These are phyloP conservation scores for Gobio gobio DNA, from an alignment of 2,113 vertebrate genomes.

Conservation along the genomic window DNA sequence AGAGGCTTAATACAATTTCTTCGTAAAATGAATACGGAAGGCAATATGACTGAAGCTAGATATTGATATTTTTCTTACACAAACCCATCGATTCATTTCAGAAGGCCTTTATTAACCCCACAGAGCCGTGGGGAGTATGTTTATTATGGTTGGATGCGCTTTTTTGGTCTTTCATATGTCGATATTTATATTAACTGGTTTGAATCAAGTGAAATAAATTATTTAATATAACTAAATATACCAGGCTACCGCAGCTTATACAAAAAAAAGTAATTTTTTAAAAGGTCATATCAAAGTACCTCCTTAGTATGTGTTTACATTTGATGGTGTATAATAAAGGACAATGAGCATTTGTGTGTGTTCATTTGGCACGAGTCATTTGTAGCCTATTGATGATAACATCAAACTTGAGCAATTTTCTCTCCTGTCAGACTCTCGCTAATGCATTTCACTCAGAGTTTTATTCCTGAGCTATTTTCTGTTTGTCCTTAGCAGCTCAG, in stretches of 20 bases:
- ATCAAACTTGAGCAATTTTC: neutral
- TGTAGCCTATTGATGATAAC: neutral
- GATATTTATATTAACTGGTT: neutral
- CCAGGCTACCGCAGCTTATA: no score
- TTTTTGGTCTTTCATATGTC: no score
- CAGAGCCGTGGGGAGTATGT: no score
- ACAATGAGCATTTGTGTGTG: neutral
- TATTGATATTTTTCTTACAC: no score
- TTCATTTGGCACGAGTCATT: neutral
- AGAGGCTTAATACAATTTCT: no score
- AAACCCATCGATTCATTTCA: no score
- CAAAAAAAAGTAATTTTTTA: neutral
- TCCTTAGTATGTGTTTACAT: neutral
- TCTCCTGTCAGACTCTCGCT: constrained; percentile 20
- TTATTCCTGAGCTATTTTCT: constrained; percentile 14
- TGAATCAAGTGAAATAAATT: neutral
- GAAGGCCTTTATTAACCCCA: no score
- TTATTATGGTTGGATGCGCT: no score
- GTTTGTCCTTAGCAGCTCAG: neutral
- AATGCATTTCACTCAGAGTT: constrained; percentile 17
- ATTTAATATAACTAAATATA: neutral
- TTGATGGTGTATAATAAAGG: neutral
- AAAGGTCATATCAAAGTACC: neutral
- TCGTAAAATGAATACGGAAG: no score
- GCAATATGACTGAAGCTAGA: no score